A percentile compares a stretch with the other conserved stretches of the same genome.
These are phyloP conservation scores for Hedychridium roseum DNA, from an alignment of 2,888 invertebrate species.

Conservation along the genomic window DNA sequence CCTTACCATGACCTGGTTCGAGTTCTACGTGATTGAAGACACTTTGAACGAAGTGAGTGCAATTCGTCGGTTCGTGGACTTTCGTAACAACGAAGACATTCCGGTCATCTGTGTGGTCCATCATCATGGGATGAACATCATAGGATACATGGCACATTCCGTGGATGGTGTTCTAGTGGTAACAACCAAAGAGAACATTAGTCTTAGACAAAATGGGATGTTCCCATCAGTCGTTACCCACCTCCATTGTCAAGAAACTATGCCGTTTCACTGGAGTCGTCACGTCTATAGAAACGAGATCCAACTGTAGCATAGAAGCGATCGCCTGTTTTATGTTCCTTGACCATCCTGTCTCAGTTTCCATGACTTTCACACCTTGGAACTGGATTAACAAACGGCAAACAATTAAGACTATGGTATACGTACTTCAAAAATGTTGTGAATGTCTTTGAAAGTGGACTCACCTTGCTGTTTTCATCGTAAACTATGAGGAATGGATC, in stretches of 20 bases:
- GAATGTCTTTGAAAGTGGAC: too few species aligned
- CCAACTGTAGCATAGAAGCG: conserved; percentile 61
- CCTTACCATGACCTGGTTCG: conserved; percentile 29
- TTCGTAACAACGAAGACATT: conserved; percentile 52
- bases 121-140: conserved; percentile 49
- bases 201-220: conserved; percentile 39
- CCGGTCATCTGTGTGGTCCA: conserved; percentile 2
- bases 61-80: conserved; percentile 46
- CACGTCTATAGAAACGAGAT: conserved; percentile 41
- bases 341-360: conserved; percentile 56
- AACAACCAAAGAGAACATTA: conserved; percentile 65
- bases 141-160: conserved; percentile 57
- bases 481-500: conserved; percentile 47
- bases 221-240: conserved; percentile 63
- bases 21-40: conserved; percentile 43
- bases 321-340: conserved; percentile 63
- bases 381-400: conserved; percentile 29
- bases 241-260: conserved; percentile 54
- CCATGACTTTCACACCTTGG: conserved; percentile 47
- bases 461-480: conserved; percentile 40
- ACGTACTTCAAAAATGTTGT: too few species aligned
- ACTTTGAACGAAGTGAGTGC: conserved; percentile 45
- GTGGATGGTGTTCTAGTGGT: conserved; percentile 62
- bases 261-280: conserved; percentile 35
- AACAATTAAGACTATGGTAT: too few species aligned